Percentiles rank a stretch among this genome's conserved stretches.
Evolutionary conservation across 2,888 invertebrate genomes (phyloP).

Genomic region (Euplexia lucipara): DNA sequence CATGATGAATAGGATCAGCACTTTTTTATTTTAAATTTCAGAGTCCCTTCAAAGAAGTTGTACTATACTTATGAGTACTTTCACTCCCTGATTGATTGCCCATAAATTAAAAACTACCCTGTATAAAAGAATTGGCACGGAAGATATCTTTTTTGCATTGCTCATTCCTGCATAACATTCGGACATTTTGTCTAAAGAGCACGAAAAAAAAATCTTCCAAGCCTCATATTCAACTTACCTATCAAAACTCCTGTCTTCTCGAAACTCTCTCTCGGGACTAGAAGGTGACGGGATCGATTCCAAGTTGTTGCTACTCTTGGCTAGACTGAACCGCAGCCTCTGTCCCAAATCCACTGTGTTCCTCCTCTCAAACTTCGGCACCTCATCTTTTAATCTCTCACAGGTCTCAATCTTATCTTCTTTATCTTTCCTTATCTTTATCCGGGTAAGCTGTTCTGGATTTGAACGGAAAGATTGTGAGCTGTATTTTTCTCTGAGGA

Average conservation of each 20-base stretch:
- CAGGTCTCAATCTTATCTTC: conserved; percentile 72
- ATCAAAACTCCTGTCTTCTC: conserved; percentile 65
- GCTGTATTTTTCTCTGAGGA: conserved; percentile 94
- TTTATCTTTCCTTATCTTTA: conserved; percentile 82
- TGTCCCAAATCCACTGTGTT: conserved; percentile 88
- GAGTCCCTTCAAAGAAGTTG: too few relatives aligned
- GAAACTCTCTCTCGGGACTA: conserved; percentile 68
- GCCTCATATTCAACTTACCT: conserved; percentile 68
- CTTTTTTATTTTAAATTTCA: too few relatives aligned
- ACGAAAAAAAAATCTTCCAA: conserved; percentile 22
- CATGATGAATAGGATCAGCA: too few relatives aligned
- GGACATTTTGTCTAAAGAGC: not conserved
- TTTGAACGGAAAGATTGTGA: conserved; percentile 95
- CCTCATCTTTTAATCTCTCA: conserved; percentile 74
- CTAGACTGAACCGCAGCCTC: conserved; percentile 83
- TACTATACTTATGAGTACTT: too few relatives aligned
- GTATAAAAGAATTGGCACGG: not conserved
- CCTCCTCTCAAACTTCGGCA: conserved; percentile 85
- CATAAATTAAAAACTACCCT: too few relatives aligned
- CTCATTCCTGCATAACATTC: not conserved
- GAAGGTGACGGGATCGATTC: conserved; percentile 82
- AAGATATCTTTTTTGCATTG: conserved; percentile 2
- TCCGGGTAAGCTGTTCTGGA: conserved; percentile 87
- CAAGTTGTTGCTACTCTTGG: conserved; percentile 82
- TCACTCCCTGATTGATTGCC: too few relatives aligned